A percentile compares a stretch with the other conserved stretches of the same genome.
Evolutionary conservation across 2,888 invertebrate species (phyloP).

Genomic region (Cactoblastis cactorum): DNA sequence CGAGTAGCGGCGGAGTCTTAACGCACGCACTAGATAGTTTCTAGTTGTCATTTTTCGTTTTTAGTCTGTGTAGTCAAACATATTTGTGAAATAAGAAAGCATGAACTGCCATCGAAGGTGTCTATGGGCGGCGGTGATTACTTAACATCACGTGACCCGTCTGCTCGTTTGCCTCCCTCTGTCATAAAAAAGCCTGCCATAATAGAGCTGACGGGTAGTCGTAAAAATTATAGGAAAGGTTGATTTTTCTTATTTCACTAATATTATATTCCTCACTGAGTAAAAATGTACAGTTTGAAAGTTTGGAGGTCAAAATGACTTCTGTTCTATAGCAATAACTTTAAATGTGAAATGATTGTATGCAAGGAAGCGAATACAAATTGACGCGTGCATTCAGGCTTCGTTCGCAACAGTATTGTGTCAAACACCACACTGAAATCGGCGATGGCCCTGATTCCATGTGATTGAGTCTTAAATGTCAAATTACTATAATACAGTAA

Average conservation of each 20-base stretch:
- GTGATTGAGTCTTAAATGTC: background rate
- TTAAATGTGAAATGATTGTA: background rate
- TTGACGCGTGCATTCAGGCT: background rate
- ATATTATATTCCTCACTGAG: background rate
- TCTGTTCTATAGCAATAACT: background rate
- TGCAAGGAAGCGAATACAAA: background rate
- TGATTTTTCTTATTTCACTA: background rate
- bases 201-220: background rate
- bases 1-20: slow-evolving; percentile 28
- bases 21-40: background rate
- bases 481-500: background rate
- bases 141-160: too few species aligned
- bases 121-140: too few species aligned
- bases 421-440: background rate
- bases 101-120: too few species aligned
- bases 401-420: background rate
- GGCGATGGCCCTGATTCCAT: background rate
- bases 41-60: background rate
- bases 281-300: background rate
- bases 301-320: too few species aligned
- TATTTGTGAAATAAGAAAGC: background rate
- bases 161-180: too few species aligned
- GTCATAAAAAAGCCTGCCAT: background rate
- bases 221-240: background rate
- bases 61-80: background rate